A percentile compares a stretch with the other conserved stretches of the same genome.
Evolutionary conservation across 2,888 invertebrate species (phyloP).

Genomic region (Lasioglossum villosulum): DNA sequence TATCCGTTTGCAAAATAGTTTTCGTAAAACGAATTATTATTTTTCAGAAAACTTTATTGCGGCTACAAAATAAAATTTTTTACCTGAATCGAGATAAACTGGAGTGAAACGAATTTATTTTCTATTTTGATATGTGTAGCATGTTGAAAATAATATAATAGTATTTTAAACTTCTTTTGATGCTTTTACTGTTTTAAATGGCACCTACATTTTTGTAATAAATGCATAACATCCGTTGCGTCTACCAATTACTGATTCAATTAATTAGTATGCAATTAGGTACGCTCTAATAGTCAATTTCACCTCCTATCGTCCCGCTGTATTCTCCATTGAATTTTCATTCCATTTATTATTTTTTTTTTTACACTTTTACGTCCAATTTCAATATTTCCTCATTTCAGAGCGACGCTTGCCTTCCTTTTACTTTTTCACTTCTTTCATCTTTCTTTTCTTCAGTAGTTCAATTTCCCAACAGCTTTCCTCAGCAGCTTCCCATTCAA

Average conservation of each 20-base stretch:
- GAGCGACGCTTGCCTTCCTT: background rate
- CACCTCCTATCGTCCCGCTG: background rate
- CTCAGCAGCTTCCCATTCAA: background rate
- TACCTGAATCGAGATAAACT: too few relatives aligned
- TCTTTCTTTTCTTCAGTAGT: background rate
- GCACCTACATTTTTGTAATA: too few relatives aligned
- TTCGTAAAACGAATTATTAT: too few relatives aligned
- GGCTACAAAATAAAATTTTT: too few relatives aligned
- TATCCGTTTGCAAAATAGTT: too few relatives aligned
- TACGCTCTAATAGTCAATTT: background rate
- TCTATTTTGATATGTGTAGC: too few relatives aligned
- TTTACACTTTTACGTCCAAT: background rate
- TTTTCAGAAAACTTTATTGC: too few relatives aligned
- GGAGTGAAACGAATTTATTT: too few relatives aligned
- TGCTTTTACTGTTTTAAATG: too few relatives aligned
- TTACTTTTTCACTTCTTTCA: background rate
- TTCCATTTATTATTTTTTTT: background rate
- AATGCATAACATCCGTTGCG: too few relatives aligned
- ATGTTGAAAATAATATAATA: too few relatives aligned
- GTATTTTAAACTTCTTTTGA: too few relatives aligned
- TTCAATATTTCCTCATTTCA: constrained; percentile 3
- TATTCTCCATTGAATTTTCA: background rate
- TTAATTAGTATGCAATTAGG: background rate
- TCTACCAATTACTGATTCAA: background rate
- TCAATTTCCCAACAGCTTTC: constrained; percentile 1